Evolutionary conservation across 1,140 invertebrate species (phyloP).

Genomic region (Zaprionus tsacasi): DNA sequence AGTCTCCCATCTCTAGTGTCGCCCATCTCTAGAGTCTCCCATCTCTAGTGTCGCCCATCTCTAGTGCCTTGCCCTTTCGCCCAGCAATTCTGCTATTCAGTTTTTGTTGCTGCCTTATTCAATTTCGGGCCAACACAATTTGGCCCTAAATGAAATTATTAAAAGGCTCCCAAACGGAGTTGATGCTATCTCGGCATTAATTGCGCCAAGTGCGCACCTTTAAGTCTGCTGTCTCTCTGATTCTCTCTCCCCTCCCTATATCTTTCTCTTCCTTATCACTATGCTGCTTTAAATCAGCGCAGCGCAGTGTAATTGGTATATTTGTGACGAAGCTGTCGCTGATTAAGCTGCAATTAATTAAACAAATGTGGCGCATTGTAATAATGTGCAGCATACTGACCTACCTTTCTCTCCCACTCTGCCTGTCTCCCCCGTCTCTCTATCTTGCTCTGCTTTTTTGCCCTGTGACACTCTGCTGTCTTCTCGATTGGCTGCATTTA

Average conservation of each 20-base stretch:
- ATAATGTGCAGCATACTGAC: constrained; percentile 55
- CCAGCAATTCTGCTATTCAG: background rate
- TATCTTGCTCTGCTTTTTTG: no score
- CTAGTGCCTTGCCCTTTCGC: constrained; percentile 16
- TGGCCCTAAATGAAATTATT: constrained; percentile 71
- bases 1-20: background rate
- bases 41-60: background rate
- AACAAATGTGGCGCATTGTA: constrained; percentile 63
- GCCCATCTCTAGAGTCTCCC: constrained; percentile 10
- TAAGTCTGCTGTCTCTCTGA: constrained; percentile 1
- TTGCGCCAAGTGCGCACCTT: constrained; percentile 28
- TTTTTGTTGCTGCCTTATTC: constrained; percentile 51
- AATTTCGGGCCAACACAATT: constrained; percentile 74
- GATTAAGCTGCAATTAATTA: constrained; percentile 79
- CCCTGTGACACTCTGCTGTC: constrained; percentile 8
- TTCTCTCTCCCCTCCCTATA: background rate
- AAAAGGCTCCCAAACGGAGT: constrained; percentile 45
- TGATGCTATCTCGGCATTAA: constrained; percentile 70
- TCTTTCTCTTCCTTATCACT: constrained; percentile 4
- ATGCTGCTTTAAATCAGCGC: constrained; percentile 19
- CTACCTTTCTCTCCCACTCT: constrained; percentile 14
- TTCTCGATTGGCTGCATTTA: constrained; percentile 67
- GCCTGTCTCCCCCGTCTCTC: background rate
- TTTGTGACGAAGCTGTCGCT: constrained; percentile 57
- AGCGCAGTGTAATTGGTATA: constrained; percentile 21